Percentiles rank a stretch among this genome's conserved stretches.
Conservation (phyloP, 2,797 vertebrate species). For the Philypnodon macrostomus region DNA sequence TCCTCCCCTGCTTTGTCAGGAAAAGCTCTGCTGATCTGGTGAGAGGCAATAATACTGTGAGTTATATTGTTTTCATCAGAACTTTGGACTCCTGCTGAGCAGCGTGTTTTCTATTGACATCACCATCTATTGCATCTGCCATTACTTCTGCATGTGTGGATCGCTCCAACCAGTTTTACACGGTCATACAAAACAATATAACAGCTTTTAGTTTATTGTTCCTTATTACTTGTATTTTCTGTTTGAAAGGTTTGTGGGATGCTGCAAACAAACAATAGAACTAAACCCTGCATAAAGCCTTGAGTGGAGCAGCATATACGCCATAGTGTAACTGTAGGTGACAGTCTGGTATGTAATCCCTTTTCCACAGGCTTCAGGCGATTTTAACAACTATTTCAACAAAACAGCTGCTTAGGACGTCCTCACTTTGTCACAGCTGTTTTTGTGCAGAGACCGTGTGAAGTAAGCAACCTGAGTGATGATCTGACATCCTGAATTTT, state of each 20-base stretch:
- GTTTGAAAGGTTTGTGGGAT: constrained; percentile 17
- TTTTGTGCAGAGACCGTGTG: constrained; percentile 23
- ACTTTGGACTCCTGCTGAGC: constrained; percentile 9
- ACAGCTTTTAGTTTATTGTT: no score
- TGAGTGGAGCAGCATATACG: constrained; percentile 1
- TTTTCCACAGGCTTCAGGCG: constrained; percentile 12
- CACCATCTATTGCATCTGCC: constrained; percentile 6
- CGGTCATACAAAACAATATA: no score
- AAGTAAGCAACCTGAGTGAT: constrained; percentile 16
- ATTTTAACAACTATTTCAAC: constrained; percentile 11
- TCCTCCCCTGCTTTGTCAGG: constrained; percentile 24
- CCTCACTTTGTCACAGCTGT: constrained; percentile 35
- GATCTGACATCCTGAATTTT: constrained; percentile 9
- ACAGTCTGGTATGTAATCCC: constrained; percentile 27
- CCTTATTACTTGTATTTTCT: constrained; percentile 27
- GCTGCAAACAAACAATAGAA: constrained; percentile 6
- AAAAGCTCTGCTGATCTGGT: constrained; percentile 27
- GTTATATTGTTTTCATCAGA: constrained; percentile 32
- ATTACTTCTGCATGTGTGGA: constrained; percentile 5
- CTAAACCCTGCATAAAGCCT: constrained; percentile 2
- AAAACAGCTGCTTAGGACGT: constrained; percentile 36
- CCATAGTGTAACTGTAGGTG: constrained; percentile 15
- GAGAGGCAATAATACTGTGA: constrained; percentile 14
- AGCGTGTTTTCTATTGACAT: constrained; percentile 8
- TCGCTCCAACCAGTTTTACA: no score